These are phyloP conservation scores for Parnassius glacialis DNA, from an alignment of 2,888 invertebrate species.

Conservation along the genomic window DNA sequence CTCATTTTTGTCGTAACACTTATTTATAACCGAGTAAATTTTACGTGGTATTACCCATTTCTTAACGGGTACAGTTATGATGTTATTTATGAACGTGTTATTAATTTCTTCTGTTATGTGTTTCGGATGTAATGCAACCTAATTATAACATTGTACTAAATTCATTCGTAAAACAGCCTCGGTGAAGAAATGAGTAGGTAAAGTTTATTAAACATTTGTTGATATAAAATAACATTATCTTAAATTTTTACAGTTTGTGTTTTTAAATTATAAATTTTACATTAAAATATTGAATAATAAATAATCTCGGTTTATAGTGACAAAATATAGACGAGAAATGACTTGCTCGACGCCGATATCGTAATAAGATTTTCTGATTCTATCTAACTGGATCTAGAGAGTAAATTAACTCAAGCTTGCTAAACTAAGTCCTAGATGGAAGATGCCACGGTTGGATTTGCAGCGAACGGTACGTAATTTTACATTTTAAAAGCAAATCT, in stretches of 20 bases:
- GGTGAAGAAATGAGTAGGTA: no score
- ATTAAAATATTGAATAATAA: not conserved
- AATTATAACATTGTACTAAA: not conserved
- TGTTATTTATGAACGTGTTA: conserved; percentile 3
- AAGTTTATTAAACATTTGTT: no score
- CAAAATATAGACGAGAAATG: conserved; percentile 5
- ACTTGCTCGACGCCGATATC: not conserved
- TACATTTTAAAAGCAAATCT: conserved; percentile 3
- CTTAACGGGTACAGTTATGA: conserved; percentile 4
- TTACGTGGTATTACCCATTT: conserved; percentile 16
- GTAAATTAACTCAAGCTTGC: conserved; percentile 20
- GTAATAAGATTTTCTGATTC: conserved; percentile 23
- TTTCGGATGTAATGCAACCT: not conserved
- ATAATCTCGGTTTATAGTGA: not conserved
- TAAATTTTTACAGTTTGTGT: no score
- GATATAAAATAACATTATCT: no score
- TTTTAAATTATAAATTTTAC: no score
- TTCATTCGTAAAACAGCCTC: not conserved
- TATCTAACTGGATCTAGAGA: conserved; percentile 17
- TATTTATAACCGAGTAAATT: conserved; percentile 5
- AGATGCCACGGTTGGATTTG: conserved; percentile 3
- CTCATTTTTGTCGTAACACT: conserved; percentile 2
- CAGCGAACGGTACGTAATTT: conserved; percentile 14
- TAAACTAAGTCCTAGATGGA: conserved; percentile 16
- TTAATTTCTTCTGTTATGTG: not conserved